Base-by-base conservation (phyloP, 2,797 vertebrate species). In the Anabas testudineus region DNA sequence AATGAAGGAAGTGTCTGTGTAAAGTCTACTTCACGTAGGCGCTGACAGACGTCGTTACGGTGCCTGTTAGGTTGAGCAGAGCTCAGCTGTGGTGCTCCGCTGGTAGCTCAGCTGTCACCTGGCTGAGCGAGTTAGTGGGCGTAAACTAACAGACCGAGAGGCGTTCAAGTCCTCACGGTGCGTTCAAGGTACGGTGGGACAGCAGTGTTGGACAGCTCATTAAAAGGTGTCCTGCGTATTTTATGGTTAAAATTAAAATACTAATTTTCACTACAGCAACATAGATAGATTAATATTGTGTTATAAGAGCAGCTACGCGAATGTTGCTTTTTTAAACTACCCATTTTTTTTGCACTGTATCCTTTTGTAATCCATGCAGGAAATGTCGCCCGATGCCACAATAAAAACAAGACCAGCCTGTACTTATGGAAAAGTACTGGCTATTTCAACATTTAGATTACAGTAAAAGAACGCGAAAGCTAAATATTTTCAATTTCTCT, bases 31-130 rank as follows among this genome's bases (percentile, higher is more conserved):
- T 36, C 39, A 30, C 37, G 26, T 15, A 22, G 15, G 36, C 19
- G 32, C 32, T 49, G 54, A 49, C 34, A 24, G 37, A 30, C 36
- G 6, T 39, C 37, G 66, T 21, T 28, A 0, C 12, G 52, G 37
- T 15, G 53, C 39, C 37, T n/a, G 53, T 30, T 18, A 0, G 2
- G 68, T 0, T 48, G 77, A 26, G 70, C 15, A 14, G 30, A 16
- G n/a, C 2, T 21, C 1, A 41, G 60, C 37, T 26, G 67, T 14
- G 58, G 12, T 26, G 52, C 5, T n/a, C 70, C 36, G 34, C 37
- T 19, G 64, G 78, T 43, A 71, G 24, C 77, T 88, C 78, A 83
- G 80, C 87, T 88, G 90, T 92, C 92, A 91, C 76, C 85, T 85
- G 88, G 77, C 73, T 68, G 87, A 83, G 76, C 64, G 66, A 87